phyloP scores from a whole-genome alignment of 2,113 vertebrate genomes.

The Fulica atra region DNA sequence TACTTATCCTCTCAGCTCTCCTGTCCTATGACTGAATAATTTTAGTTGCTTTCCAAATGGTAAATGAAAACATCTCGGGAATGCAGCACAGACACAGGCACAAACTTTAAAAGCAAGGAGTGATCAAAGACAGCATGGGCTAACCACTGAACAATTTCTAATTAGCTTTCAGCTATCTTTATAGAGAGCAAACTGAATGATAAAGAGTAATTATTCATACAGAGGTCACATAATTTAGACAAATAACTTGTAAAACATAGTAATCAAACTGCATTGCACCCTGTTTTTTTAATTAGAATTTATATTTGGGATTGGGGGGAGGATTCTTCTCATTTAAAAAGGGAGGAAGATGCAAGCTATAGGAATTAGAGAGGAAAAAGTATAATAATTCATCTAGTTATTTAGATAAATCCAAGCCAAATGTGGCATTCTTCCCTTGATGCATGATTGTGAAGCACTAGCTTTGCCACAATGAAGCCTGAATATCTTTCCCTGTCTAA shows the following conservation, averaged over 20 bases:
- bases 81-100: background rate
- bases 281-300: slow-evolving; percentile 19
- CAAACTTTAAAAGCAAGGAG: slow-evolving; percentile 34
- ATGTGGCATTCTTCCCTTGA: background rate
- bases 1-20: background rate
- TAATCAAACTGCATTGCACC: background rate
- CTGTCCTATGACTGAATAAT: slow-evolving; percentile 17
- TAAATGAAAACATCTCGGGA: slow-evolving; percentile 55
- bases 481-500: background rate
- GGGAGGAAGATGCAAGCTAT: background rate
- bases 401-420: background rate
- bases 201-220: slow-evolving; percentile 44
- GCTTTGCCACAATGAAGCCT: background rate
- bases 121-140: slow-evolving; percentile 46
- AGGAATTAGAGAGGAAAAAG: background rate
- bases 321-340: background rate
- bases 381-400: background rate
- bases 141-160: slow-evolving; percentile 53
- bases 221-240: slow-evolving; percentile 25
- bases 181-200: slow-evolving; percentile 11
- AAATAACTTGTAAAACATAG: slow-evolving; percentile 50
- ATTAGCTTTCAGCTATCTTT: slow-evolving; percentile 51
- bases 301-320: background rate
- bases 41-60: background rate
- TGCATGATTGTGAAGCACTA: background rate